phyloP scores from a whole-genome alignment of 1,140 invertebrate genomes.

The Trialeurodes vaporariorum region DNA sequence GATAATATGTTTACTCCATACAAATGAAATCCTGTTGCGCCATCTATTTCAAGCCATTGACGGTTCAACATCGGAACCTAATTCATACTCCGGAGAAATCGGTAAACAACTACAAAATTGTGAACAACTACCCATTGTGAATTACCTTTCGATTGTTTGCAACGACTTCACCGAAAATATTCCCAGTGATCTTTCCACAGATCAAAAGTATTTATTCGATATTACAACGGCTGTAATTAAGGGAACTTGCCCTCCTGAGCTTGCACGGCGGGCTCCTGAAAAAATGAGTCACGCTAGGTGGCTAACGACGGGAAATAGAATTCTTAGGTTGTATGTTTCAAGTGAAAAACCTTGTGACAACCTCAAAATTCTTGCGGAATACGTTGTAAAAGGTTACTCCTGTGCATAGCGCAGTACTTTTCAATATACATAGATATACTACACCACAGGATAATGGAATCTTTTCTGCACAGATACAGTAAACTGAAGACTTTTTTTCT shows the following conservation, averaged over 20 bases:
- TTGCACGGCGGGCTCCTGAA: background rate
- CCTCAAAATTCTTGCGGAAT: slow-evolving; percentile 17
- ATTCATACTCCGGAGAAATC: background rate
- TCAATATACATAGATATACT: too few species aligned
- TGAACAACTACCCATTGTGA: background rate
- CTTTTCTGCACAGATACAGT: too few species aligned
- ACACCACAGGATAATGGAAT: too few species aligned
- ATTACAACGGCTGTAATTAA: background rate
- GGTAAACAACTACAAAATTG: background rate
- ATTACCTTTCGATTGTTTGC: background rate
- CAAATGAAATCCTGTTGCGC: background rate
- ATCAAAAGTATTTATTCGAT: slow-evolving; percentile 7
- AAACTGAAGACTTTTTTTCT: too few species aligned
- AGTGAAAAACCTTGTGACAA: slow-evolving; percentile 12
- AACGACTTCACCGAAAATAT: background rate
- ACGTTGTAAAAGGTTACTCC: slow-evolving; percentile 21
- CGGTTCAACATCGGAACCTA: background rate
- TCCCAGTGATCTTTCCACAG: background rate
- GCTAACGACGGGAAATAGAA: slow-evolving; percentile 23
- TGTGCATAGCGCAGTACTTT: too few species aligned
- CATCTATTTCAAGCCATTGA: slow-evolving; percentile 1
- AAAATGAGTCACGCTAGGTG: background rate
- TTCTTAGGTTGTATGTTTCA: slow-evolving; percentile 22
- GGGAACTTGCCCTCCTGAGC: background rate
- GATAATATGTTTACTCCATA: background rate